These are phyloP conservation scores for Argyresthia albistria DNA, from an alignment of 2,888 invertebrate genomes.

Conservation along the genomic window DNA sequence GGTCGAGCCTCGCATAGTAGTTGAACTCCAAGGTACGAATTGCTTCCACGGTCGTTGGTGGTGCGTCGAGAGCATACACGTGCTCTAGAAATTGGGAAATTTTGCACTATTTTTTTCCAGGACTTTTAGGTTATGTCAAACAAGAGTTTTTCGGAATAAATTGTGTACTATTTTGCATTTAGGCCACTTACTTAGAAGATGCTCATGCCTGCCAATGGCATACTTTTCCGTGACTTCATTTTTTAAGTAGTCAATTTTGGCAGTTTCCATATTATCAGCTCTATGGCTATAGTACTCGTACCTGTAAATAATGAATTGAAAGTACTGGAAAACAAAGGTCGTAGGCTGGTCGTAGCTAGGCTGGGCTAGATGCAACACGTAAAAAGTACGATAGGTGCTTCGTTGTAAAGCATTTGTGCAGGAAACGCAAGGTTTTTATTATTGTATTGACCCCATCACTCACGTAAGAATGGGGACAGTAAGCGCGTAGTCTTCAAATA, in stretches of 20 bases:
- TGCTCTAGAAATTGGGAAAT: slow-evolving; percentile 32
- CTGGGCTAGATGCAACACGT: too few species aligned
- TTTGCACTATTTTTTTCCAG: too few species aligned
- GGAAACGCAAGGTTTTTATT: not conserved
- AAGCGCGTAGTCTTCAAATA: slow-evolving; percentile 75
- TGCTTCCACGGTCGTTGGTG: slow-evolving; percentile 38
- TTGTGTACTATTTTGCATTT: not conserved
- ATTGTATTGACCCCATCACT: slow-evolving; percentile 14
- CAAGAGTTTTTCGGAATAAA: too few species aligned
- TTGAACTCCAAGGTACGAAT: slow-evolving; percentile 48
- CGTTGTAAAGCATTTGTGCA: not conserved
- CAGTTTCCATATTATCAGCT: slow-evolving; percentile 73
- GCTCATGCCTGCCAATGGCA: slow-evolving; percentile 77
- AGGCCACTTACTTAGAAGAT: slow-evolving; percentile 72
- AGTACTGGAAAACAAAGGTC: too few species aligned
- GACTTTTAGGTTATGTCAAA: too few species aligned
- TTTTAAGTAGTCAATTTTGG: slow-evolving; percentile 63
- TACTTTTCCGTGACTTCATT: slow-evolving; percentile 74
- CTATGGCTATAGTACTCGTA: slow-evolving; percentile 78
- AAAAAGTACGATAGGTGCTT: too few species aligned
- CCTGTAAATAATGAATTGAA: slow-evolving; percentile 29
- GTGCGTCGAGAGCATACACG: slow-evolving; percentile 42
- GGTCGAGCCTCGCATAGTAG: slow-evolving; percentile 78
- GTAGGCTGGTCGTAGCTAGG: too few species aligned
- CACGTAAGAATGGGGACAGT: slow-evolving; percentile 43